A percentile compares a stretch with the other conserved stretches of the same genome.
Conservation (phyloP, 2,888 invertebrate genomes). For the Shargacucullia verbasci region DNA sequence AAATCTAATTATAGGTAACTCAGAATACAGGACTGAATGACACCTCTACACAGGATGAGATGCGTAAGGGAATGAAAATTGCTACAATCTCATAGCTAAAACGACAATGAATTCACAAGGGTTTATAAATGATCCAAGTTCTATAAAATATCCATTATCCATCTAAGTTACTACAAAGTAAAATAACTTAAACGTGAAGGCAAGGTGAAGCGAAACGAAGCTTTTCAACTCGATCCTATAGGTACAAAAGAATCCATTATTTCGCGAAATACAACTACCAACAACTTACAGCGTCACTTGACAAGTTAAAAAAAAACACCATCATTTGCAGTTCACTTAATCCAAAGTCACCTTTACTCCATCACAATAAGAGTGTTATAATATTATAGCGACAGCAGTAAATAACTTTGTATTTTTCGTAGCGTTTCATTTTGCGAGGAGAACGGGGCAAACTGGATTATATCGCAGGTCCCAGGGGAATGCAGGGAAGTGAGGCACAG, state of each 20-base stretch:
- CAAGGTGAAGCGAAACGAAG: not conserved
- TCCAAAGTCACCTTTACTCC: constrained; percentile 34
- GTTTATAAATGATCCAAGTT: no score
- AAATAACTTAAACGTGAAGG: constrained; percentile 15
- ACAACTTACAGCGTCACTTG: constrained; percentile 33
- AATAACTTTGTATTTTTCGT: constrained; percentile 44
- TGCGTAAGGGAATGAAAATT: no score
- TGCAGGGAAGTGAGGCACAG: constrained; percentile 54
- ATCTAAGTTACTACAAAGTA: not conserved
- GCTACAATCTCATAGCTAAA: no score
- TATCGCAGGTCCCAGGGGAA: constrained; percentile 69
- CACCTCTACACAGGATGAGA: no score
- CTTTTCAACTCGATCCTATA: constrained; percentile 6
- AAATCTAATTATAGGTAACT: no score
- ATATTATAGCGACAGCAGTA: constrained; percentile 15
- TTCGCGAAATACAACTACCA: constrained; percentile 44
- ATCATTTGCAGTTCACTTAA: constrained; percentile 24
- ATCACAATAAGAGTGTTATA: constrained; percentile 41
- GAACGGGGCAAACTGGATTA: constrained; percentile 82
- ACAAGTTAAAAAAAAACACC: constrained; percentile 21
- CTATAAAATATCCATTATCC: no score
- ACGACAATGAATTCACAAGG: no score
- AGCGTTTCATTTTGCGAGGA: constrained; percentile 71
- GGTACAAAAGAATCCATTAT: constrained; percentile 56
- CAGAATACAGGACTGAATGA: no score